Base-by-base conservation (phyloP, 2,888 invertebrate genomes). In the Drosophila mimetica region DNA sequence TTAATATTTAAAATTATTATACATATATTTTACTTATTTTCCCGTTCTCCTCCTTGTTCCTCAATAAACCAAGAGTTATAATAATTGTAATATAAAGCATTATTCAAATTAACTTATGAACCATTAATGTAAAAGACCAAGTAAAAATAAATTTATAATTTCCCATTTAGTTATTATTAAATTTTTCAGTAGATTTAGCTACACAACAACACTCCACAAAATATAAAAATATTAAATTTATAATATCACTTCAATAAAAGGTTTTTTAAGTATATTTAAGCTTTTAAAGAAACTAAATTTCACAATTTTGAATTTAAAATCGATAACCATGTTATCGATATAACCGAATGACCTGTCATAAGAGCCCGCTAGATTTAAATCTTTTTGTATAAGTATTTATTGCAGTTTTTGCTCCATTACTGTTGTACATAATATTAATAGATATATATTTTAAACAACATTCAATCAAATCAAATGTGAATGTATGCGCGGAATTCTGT, bases 401-500 rank as follows among this genome's bases (percentile, higher is more conserved):
- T 71, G 70, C 65, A 83, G 75, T 67, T 65, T 44, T 54, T 69
- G 65, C 69, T 66, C 53, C 52, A 65, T 74, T 60, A 58, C 66
- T 67, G 67, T 75, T 84, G 47, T 80, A 84, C 74, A 82, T 77
- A 72, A 53, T 54, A 73, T 55, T 55, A 48, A 57, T 69, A 66
- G 71, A 71, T 71, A 70, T 71, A 70, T 75, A 67, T 82, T 82
- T 77, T 76, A 78, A 84, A 72, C 63, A 81, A 72, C 80, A 71
- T 65, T 73, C 53, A 80, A 80, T 80, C 71, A 81, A 74, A 82
- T 76, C 69, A 84, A 80, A 72, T 51, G 66, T 54, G 76, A 82
- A 77, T 80, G 86, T 55, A 66, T 69, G 63, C 60, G 58, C 81
- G 82, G 82, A 84, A 86, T 84, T 81, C 30, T 64, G 48, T 66